Conservation (phyloP, 2,113 vertebrate genomes). For the Crotalus viridis region DNA sequence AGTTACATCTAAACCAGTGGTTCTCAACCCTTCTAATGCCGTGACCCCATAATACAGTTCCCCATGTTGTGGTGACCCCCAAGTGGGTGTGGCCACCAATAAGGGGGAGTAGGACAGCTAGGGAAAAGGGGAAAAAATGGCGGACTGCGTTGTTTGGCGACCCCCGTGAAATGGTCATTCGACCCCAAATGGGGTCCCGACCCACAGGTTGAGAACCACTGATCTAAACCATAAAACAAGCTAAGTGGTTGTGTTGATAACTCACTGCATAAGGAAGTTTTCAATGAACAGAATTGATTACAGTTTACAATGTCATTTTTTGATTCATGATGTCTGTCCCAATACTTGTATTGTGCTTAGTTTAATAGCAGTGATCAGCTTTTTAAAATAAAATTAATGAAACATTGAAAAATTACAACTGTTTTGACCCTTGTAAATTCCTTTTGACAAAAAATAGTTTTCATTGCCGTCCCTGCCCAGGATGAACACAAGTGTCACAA, state of each 20-base stretch:
- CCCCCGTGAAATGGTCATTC: too few species aligned
- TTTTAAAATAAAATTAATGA: background rate
- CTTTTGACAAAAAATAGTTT: background rate
- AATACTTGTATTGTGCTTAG: background rate
- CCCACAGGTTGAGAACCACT: too few species aligned
- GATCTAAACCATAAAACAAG: background rate
- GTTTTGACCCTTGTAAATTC: background rate
- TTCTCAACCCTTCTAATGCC: too few species aligned
- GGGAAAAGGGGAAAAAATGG: too few species aligned
- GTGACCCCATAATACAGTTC: too few species aligned
- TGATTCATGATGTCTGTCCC: background rate
- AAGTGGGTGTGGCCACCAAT: too few species aligned
- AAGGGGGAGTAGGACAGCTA: too few species aligned
- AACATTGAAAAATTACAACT: background rate
- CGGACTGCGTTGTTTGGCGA: too few species aligned
- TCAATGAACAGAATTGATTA: background rate
- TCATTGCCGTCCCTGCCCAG: background rate
- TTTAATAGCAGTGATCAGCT: background rate
- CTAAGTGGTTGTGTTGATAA: background rate
- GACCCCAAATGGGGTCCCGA: too few species aligned
- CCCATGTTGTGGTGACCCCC: too few species aligned
- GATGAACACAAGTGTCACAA: background rate
- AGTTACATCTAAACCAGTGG: background rate
- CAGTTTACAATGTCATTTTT: background rate
- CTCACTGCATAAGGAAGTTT: background rate